Base-by-base conservation (phyloP, 2,797 vertebrate species). In the Thalassophryne amazonica region DNA sequence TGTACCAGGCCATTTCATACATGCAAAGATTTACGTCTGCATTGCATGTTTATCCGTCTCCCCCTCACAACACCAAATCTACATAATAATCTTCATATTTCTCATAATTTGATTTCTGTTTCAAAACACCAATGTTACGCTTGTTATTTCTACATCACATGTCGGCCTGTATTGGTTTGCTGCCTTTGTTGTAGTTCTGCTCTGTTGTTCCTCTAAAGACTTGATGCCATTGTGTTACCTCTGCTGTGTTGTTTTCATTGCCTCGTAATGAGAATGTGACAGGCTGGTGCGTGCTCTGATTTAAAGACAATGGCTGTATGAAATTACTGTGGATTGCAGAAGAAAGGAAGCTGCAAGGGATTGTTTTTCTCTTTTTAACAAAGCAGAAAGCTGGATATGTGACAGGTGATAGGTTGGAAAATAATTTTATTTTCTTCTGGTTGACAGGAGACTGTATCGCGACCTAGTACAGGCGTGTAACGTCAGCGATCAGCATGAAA, bases 221-320 rank as follows among this genome's bases (percentile, higher is more conserved):
- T 43, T 37, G 49, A 40, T 23, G 59, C 21, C 23, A 30, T 23
- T 0, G 18, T 9, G 20, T 32, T 50, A 12, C 64, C 25, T 30
- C 29, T 6, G 36, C 53, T 40, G 22, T 71, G 47, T 69, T 46
- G 51, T 66, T 61, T 60, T 53, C 60, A 60, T 43, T 10, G 10
- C 32, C 17, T 18, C 2, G 32, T 69, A 74, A 81, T 72, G 52
- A 61, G 41, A 51, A 43, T 27, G 66, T 37, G 55, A 60, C 40
- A 40, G 29, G 51, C 52, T 13, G 6, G 56, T 39, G 41, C 40
- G 43, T 48, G 43, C 36, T 48, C 41, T 36, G 52, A 69, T 70
- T 53, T 42, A 31, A 40, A 45, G 53, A 52, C 33, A 27, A 21
- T 27, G 46, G n/a, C 32, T 23, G 42, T 54, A 24, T 54, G 22